Evolutionary conservation across 2,888 invertebrate genomes (phyloP).

Genomic region (Hedya salicella): DNA sequence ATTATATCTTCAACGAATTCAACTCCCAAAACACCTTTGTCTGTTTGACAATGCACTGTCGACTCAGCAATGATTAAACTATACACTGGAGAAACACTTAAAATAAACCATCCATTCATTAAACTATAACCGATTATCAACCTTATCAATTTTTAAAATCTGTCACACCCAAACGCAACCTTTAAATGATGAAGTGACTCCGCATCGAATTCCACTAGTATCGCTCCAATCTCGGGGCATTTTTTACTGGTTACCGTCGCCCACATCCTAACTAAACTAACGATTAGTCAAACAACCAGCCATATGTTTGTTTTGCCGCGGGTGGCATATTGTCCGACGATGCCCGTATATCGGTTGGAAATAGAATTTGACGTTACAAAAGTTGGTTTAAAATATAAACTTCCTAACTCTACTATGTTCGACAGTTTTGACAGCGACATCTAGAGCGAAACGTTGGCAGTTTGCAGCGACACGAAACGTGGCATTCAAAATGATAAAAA

Average conservation of each 20-base stretch:
- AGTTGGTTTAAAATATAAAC: conserved; percentile 26
- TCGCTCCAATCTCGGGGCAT: conserved; percentile 46
- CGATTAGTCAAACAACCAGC: conserved; percentile 48
- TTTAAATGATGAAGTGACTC: conserved; percentile 5
- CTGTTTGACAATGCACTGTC: no score
- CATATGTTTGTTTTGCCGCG: conserved; percentile 69
- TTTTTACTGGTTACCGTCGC: conserved; percentile 61
- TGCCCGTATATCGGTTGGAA: conserved; percentile 8
- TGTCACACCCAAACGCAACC: not conserved
- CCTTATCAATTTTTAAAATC: not conserved
- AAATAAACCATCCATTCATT: no score
- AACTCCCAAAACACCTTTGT: no score
- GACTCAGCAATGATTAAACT: no score
- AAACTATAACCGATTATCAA: no score
- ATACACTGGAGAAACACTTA: no score
- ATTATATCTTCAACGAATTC: no score
- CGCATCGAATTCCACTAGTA: conserved; percentile 29
- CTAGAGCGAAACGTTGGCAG: no score
- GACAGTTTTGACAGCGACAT: no score
- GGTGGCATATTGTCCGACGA: conserved; percentile 37
- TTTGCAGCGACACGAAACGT: no score
- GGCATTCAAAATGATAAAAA: no score
- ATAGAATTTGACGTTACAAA: conserved; percentile 15
- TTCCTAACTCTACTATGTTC: conserved; percentile 17
- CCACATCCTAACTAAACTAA: conserved; percentile 61